Percentiles rank a stretch among this genome's conserved stretches.
Conservation (phyloP, 2,113 vertebrate genomes). For the Xiphophorus maculatus region DNA sequence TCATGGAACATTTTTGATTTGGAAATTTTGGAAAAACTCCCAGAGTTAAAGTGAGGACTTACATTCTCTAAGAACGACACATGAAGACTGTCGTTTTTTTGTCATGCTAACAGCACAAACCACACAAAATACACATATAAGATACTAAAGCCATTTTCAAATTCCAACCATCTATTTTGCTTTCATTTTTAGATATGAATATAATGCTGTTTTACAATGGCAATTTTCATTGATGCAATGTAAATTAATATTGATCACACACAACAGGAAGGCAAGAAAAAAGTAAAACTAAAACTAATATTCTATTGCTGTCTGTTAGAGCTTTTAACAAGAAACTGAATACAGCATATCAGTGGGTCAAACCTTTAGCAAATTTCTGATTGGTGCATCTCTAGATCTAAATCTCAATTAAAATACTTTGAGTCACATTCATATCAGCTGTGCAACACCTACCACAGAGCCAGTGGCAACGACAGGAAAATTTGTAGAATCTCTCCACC, state of each 20-base stretch:
- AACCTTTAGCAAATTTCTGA: not conserved
- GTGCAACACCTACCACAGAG: constrained; percentile 70
- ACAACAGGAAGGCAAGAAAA: not conserved
- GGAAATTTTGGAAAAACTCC: no score
- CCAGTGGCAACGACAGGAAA: constrained; percentile 71
- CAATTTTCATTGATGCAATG: no score
- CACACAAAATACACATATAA: not conserved
- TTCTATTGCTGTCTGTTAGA: not conserved
- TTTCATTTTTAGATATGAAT: not conserved
- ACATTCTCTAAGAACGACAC: not conserved
- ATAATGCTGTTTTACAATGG: not conserved
- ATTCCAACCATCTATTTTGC: not conserved
- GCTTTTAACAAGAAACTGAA: not conserved
- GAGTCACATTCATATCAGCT: no score
- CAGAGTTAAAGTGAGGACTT: not conserved
- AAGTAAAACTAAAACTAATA: not conserved
- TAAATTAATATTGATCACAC: not conserved
- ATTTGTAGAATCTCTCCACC: constrained; percentile 72
- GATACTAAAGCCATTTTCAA: no score
- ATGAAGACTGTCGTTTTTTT: not conserved
- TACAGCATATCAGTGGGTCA: not conserved
- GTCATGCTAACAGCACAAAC: not conserved
- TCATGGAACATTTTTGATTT: no score
- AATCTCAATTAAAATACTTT: no score
- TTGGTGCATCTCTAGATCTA: not conserved